Conservation (phyloP, 1,140 invertebrate genomes). For the Asobara japonica region DNA sequence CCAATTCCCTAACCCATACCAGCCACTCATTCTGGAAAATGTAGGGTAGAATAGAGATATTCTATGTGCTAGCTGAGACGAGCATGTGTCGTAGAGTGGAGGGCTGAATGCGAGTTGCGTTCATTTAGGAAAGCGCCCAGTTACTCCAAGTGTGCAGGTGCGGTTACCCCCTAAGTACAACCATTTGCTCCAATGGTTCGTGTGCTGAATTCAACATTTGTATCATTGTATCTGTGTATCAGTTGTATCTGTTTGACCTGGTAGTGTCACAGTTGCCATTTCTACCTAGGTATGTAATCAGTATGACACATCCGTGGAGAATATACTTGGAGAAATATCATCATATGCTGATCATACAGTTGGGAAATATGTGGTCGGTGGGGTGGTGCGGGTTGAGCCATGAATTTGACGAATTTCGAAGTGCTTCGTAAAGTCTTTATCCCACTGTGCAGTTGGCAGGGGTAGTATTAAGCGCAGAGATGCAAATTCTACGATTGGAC, state of each 20-base stretch:
- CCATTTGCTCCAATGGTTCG: neutral
- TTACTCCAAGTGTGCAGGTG: conserved; percentile 15
- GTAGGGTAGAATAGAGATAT: neutral
- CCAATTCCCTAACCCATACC: neutral
- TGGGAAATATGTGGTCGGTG: neutral
- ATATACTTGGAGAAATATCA: neutral
- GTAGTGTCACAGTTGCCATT: neutral
- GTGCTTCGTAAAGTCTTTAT: neutral
- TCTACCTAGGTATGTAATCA: neutral
- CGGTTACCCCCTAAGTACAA: neutral
- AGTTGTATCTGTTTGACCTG: conserved; percentile 8
- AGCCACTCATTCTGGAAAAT: neutral
- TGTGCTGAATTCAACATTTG: neutral
- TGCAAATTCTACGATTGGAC: neutral
- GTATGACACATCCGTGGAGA: neutral
- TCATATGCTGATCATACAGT: neutral
- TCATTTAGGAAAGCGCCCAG: neutral
- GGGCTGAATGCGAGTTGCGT: conserved; percentile 13
- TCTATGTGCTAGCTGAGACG: neutral
- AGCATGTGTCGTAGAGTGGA: neutral
- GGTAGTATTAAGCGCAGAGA: neutral
- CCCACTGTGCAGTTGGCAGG: neutral
- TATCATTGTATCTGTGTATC: neutral
- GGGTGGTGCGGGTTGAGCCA: neutral
- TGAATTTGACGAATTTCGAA: neutral